Evolutionary conservation across 37 sponge, comb jelly and placozoan species (phyloP).

Genomic region (Oopsacas minuta): DNA sequence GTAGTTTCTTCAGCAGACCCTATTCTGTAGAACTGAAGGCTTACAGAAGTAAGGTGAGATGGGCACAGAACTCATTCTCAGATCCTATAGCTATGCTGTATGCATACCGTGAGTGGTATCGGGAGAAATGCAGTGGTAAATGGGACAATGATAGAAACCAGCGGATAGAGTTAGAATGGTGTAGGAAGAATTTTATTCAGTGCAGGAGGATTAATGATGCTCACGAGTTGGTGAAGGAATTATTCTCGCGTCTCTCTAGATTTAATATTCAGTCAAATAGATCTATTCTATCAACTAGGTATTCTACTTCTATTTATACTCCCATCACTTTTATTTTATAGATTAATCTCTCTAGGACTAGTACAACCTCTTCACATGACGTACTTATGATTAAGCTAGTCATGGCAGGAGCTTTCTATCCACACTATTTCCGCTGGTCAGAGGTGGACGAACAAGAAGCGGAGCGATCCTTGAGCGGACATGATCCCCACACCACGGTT

Average conservation of each 20-base stretch:
- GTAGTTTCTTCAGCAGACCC: constrained; percentile 39
- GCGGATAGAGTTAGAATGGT: constrained; percentile 45
- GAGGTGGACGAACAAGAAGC: constrained; percentile 37
- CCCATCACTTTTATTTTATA: not conserved
- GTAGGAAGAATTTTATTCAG: constrained; percentile 36
- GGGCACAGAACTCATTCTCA: constrained; percentile 43
- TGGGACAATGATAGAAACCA: not conserved
- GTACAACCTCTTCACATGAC: not conserved
- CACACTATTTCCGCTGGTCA: constrained; percentile 57
- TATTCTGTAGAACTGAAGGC: constrained; percentile 23
- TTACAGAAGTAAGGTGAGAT: constrained; percentile 53
- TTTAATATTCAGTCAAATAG: constrained; percentile 43
- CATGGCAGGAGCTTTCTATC: constrained; percentile 73
- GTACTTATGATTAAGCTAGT: constrained; percentile 35
- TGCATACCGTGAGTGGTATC: constrained; percentile 62
- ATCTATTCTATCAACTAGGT: not conserved
- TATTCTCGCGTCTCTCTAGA: constrained; percentile 29
- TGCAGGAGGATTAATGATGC: constrained; percentile 33
- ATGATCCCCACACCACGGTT: constrained; percentile 58
- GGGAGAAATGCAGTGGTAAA: constrained; percentile 15
- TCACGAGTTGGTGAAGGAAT: constrained; percentile 43
- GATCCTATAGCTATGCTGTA: constrained; percentile 71
- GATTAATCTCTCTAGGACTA: not conserved
- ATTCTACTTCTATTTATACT: no score
- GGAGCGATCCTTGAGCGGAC: constrained; percentile 41